phyloP scores from a whole-genome alignment of 2,888 invertebrate genomes.

The Tillus elongatus region DNA sequence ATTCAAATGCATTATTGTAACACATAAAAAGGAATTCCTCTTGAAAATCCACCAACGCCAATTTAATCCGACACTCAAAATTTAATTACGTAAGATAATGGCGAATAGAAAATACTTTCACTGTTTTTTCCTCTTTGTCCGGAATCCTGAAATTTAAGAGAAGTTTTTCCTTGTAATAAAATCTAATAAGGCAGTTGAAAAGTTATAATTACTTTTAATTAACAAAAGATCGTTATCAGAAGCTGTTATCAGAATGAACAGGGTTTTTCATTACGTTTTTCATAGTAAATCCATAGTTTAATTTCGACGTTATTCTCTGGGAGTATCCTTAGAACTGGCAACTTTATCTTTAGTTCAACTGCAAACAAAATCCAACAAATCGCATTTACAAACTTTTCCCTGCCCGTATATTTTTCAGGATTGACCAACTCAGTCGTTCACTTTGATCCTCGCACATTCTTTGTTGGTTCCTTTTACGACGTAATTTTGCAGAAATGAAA shows the following conservation, averaged over 20 bases:
- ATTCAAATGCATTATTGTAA: too few species aligned
- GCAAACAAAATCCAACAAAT: constrained; percentile 37
- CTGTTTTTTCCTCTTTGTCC: too few species aligned
- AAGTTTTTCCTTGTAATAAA: too few species aligned
- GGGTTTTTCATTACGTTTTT: constrained; percentile 1
- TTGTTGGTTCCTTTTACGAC: constrained; percentile 37
- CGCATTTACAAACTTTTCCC: constrained; percentile 37
- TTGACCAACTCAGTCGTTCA: constrained; percentile 16
- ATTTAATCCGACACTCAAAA: too few species aligned
- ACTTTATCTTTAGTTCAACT: constrained; percentile 20
- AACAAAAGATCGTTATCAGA: neutral
- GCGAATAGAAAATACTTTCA: too few species aligned
- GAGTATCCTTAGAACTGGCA: too few species aligned
- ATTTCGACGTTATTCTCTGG: too few species aligned
- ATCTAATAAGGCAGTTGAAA: constrained; percentile 4
- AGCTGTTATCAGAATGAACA: neutral
- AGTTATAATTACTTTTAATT: constrained; percentile 6
- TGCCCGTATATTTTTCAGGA: constrained; percentile 30
- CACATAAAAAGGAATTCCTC: too few species aligned
- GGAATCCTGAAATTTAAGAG: too few species aligned
- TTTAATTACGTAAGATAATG: too few species aligned
- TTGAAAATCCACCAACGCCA: too few species aligned
- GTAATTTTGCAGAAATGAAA: constrained; percentile 40
- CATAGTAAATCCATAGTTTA: constrained; percentile 4
- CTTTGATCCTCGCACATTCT: constrained; percentile 28